These are phyloP conservation scores for Drosophila nasuta DNA, from an alignment of 1,140 invertebrate genomes.

Conservation along the genomic window DNA sequence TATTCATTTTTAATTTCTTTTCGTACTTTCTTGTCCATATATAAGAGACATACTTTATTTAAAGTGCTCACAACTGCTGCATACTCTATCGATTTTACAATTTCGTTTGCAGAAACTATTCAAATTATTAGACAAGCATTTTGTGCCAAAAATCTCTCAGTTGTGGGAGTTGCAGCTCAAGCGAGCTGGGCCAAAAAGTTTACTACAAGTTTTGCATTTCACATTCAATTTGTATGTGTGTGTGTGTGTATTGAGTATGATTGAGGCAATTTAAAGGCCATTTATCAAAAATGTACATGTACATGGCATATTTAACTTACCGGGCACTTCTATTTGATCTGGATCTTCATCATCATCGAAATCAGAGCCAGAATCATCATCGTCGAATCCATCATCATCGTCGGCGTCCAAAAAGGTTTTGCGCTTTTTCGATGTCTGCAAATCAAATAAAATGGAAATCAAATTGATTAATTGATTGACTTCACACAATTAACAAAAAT, in stretches of 20 bases:
- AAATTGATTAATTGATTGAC: constrained; percentile 6
- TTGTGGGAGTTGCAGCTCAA: background rate
- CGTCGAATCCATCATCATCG: constrained; percentile 85
- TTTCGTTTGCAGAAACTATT: constrained; percentile 5
- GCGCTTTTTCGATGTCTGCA: constrained; percentile 76
- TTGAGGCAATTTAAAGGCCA: background rate
- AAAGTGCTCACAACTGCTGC: background rate
- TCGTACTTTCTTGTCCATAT: background rate
- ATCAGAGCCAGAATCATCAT: constrained; percentile 91
- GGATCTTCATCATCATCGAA: constrained; percentile 95
- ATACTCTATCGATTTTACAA: background rate
- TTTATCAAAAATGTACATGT: constrained; percentile 6
- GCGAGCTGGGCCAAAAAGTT: background rate
- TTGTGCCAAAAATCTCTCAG: background rate
- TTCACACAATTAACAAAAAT: background rate
- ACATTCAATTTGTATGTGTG: background rate
- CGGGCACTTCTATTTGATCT: constrained; percentile 95
- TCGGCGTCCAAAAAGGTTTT: constrained; percentile 67
- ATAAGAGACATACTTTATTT: background rate
- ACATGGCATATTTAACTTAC: constrained; percentile 84
- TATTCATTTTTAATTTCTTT: too few species aligned
- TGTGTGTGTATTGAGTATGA: too few species aligned
- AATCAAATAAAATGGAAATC: constrained; percentile 5
- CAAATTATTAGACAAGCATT: constrained; percentile 3
- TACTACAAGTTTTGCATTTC: constrained; percentile 3